Base-by-base conservation (phyloP, 1,140 invertebrate species). In the Gryllus bimaculatus region DNA sequence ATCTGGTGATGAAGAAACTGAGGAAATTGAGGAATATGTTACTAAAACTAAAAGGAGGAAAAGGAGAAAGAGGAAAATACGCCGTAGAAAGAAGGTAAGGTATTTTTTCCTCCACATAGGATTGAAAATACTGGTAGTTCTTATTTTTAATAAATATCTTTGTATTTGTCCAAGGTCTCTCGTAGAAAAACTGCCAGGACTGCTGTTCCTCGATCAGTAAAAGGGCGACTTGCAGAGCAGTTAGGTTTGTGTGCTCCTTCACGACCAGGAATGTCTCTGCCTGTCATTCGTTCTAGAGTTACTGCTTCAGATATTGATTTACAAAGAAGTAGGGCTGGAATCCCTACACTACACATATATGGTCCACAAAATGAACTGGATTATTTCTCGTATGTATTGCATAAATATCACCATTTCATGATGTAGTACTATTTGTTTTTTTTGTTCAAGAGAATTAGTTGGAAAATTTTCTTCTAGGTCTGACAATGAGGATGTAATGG, bases 351-450 rank as follows among this genome's bases (percentile, higher is more conserved):
- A 73, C 86, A 87, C 83, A 82, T 93, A 15, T 90, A 93, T 82
- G 92, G 92, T 0, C 84, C 87, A 81, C 85, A 85, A 39, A 87
- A 92, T 83, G 87, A 90, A 78, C 84, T 93, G n/a, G 90, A 91
- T 78, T 90, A 91, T 82, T 91, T 91, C 82, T 88, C 80, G 47
- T 78, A 88, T 8, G 88, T 87, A 21, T 82, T 49, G 49, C 8
- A 20, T 78, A 5, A 54, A 13, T 77, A 4, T 48, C 75, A 48
- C 76, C 2, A 8, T 77, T 54, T 54, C 76, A 12, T 54, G 18
- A 39, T 77, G 13, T 8, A 8, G 13, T n/a, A 8, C 20, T 77
- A 2, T 3, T 15, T 73, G 66, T 73, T 73, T 39, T 5, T 39
- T 5, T 39, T 39, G 26, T 39, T 39, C 26, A 39, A 39, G 26